A percentile compares a stretch with the other conserved stretches of the same genome.
Conservation (phyloP, 2,888 invertebrate species). For the Platerodrilus igneus region DNA sequence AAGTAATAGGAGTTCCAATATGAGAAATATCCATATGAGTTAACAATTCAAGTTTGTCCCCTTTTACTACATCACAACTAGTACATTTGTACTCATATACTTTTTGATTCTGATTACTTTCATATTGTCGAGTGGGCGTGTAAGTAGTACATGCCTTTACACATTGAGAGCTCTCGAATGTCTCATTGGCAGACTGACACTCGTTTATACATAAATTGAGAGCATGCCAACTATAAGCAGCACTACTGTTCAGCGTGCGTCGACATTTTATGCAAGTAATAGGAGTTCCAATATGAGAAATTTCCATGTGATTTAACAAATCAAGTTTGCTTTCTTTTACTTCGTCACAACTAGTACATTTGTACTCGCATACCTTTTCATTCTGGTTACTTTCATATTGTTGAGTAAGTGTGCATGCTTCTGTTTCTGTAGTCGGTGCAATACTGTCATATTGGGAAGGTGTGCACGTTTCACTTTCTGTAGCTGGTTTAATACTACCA, state of each 20-base stretch:
- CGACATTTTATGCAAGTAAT: constrained; percentile 28
- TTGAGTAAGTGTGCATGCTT: background rate
- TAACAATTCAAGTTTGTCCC: constrained; percentile 24
- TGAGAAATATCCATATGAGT: constrained; percentile 31
- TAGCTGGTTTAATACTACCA: too few species aligned
- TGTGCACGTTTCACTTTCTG: too few species aligned
- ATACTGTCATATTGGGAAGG: too few species aligned
- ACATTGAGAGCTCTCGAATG: too few species aligned
- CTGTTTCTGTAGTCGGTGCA: constrained; percentile 13
- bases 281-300: constrained; percentile 30
- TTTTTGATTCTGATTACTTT: background rate
- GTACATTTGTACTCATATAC: constrained; percentile 20
- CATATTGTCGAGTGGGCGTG: background rate
- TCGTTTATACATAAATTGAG: constrained; percentile 19
- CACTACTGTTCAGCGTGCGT: constrained; percentile 26
- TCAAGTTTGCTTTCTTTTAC: constrained; percentile 22
- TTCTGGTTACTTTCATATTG: background rate
- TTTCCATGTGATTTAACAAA: constrained; percentile 30
- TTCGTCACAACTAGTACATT: constrained; percentile 26
- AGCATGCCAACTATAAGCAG: constrained; percentile 27
- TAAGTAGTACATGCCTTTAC: too few species aligned
- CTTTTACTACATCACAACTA: constrained; percentile 22
- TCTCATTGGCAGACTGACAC: too few species aligned
- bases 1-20: constrained; percentile 28
- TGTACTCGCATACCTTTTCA: constrained; percentile 2